Evolutionary conservation across 2,888 invertebrate species (phyloP).

Genomic region (Drosophila anomalipes): DNA sequence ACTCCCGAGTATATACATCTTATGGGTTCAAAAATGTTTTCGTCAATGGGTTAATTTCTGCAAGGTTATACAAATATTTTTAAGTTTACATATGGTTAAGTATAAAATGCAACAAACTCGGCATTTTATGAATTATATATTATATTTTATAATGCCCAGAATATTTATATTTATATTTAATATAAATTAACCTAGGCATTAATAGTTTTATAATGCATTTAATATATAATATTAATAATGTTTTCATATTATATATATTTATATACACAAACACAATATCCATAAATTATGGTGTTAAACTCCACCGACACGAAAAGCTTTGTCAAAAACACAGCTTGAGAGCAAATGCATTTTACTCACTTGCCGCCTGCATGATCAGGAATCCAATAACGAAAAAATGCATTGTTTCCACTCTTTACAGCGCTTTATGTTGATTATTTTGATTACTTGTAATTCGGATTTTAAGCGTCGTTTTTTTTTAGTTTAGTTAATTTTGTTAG

Average conservation of each 20-base stretch:
- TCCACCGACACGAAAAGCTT: constrained; percentile 40
- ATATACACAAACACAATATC: constrained; percentile 5
- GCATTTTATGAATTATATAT: background rate
- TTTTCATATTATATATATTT: background rate
- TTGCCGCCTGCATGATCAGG: constrained; percentile 83
- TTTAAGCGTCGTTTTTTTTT: constrained; percentile 4
- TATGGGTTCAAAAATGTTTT: background rate
- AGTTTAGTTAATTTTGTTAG: constrained; percentile 31
- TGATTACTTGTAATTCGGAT: constrained; percentile 19
- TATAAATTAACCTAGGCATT: background rate
- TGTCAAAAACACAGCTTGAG: background rate
- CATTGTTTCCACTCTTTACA: constrained; percentile 64
- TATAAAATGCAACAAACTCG: background rate
- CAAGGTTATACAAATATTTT: background rate
- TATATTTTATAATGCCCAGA: background rate
- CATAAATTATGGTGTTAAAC: constrained; percentile 6
- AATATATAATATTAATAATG: background rate
- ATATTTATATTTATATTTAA: background rate
- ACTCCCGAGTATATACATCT: background rate
- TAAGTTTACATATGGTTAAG: background rate
- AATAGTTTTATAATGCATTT: background rate
- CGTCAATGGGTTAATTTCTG: background rate
- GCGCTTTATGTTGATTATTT: constrained; percentile 34
- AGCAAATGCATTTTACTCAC: constrained; percentile 70
- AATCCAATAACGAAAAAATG: constrained; percentile 83